phyloP scores from a whole-genome alignment of 2,888 invertebrate genomes.

The Pammene fasciana region DNA sequence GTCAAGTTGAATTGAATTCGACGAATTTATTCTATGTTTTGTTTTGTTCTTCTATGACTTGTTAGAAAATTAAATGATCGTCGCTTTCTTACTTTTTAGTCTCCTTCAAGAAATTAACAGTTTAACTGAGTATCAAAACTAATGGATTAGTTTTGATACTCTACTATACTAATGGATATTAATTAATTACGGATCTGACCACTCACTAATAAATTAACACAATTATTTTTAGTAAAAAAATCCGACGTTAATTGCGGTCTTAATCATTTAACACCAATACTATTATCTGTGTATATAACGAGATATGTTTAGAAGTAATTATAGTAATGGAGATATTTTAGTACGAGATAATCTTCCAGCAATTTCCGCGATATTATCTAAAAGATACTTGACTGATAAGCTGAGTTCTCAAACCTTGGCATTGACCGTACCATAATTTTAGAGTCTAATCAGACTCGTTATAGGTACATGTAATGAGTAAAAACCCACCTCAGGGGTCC shows the following conservation, averaged over 20 bases:
- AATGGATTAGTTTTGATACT: neutral
- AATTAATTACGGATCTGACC: neutral
- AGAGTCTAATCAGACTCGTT: too few species aligned
- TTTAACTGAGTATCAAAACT: neutral
- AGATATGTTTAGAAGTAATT: too few species aligned
- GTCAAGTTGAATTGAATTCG: too few species aligned
- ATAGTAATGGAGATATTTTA: neutral
- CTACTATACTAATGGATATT: neutral
- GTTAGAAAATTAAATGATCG: too few species aligned
- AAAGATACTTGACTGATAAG: constrained; percentile 17
- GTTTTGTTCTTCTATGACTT: too few species aligned
- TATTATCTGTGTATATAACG: too few species aligned
- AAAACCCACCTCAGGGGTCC: too few species aligned
- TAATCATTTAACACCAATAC: neutral
- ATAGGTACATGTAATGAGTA: too few species aligned
- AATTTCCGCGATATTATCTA: constrained; percentile 8
- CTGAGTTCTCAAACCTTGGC: neutral
- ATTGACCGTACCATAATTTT: neutral
- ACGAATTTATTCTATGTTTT: too few species aligned
- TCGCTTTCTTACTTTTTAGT: too few species aligned
- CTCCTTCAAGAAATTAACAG: neutral
- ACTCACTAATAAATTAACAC: constrained; percentile 6
- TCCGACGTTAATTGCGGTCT: neutral
- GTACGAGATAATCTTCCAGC: constrained; percentile 2
- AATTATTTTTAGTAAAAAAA: constrained; percentile 7